Evolutionary conservation across 2,797 vertebrate genomes (phyloP).

Genomic region (Pseudocheirus occidentalis): DNA sequence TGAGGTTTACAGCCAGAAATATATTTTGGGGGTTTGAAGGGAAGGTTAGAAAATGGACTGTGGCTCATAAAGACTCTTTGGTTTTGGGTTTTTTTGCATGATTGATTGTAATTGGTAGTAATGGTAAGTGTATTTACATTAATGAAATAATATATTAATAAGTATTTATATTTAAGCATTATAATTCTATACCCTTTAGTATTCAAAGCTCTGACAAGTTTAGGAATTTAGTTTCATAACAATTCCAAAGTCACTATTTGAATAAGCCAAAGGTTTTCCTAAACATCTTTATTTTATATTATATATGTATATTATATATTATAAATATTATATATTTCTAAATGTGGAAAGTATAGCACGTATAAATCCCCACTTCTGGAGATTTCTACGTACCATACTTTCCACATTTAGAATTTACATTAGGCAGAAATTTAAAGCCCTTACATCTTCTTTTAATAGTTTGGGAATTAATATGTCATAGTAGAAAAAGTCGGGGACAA

Average conservation of each 20-base stretch:
- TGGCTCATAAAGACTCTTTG: background rate
- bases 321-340: too few species aligned
- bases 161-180: constrained; percentile 1
- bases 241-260: constrained; percentile 7
- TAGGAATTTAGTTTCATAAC: constrained; percentile 18
- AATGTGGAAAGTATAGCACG: too few species aligned
- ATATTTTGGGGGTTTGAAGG: background rate
- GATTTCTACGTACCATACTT: too few species aligned
- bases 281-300: constrained; percentile 17
- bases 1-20: background rate
- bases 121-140: background rate
- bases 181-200: constrained; percentile 17
- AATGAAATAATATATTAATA: background rate
- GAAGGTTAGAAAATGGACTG: background rate
- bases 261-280: background rate
- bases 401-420: too few species aligned
- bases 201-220: constrained; percentile 10
- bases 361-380: too few species aligned
- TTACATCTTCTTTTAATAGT: too few species aligned
- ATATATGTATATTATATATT: too few species aligned
- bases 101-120: background rate
- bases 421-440: too few species aligned
- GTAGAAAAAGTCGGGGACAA: background rate
- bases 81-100: background rate
- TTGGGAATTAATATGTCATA: constrained; percentile 1